Base-by-base conservation (phyloP, 2,113 vertebrate genomes). In the Noturus placidus region DNA sequence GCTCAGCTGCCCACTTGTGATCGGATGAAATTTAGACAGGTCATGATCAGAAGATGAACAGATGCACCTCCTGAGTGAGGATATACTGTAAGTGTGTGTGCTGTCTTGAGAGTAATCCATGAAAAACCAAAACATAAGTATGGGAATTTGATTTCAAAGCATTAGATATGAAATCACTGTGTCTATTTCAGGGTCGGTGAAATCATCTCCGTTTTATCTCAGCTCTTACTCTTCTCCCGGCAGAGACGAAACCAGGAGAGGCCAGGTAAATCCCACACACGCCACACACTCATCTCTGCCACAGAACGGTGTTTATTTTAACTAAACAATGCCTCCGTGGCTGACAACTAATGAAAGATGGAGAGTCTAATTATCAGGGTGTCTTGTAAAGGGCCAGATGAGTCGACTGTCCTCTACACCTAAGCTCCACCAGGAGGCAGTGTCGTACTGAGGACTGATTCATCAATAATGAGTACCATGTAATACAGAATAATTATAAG, bases 221-320 rank as follows among this genome's bases (percentile, higher is more conserved):
- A 96, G 96, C 90, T 97, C 97, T 90, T 99, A 99, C 89, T 95
- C 97, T 79, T 99, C 98, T 85, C 97, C 97, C 91, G 96, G 96
- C 89, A 96, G 97, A 95, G 98, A 99, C 79, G 98, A 98, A 90
- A 96, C 95, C 87, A 96, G 97, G 86, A 96, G 96, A 93, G 96
- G 97, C 87, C 97, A 99, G 97, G 98, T 99, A 91, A 97, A 91
- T 89, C 80, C 33, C 19, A 30, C 25, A 25, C 25, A 38, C 11
- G 25, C 7, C 78, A 38, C 79, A 27, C 79, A 61, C 33, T 33
- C 78, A 35, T 35, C 27, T 70, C 14, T 20, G 1, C 15, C 52
- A 87, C 84, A 35, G 59, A 82, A 79, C 90, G 33, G 0, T 77
- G 0, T 61, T 50, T 30, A 22, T 22, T 54, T 33, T 0, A 74